Base-by-base conservation (phyloP, 2,888 invertebrate genomes). In the Lamellibrachia satsuma region DNA sequence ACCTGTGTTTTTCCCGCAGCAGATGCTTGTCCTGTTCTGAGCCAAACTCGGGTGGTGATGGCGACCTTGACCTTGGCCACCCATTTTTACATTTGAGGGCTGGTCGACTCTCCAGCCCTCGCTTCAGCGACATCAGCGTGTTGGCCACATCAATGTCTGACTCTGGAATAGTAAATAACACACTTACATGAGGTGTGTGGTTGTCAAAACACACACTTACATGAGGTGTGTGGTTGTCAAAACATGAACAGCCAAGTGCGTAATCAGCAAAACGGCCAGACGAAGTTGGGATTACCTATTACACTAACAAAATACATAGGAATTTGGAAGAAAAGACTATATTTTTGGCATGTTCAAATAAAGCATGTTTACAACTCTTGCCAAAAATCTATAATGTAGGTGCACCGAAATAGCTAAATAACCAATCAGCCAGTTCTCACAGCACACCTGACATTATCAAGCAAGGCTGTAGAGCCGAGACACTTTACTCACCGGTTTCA, bases 91-190 rank as follows among this genome's bases (percentile, higher is more conserved):
- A 93, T 39, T 91, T 55, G n/a, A 92, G 93, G n/a, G 93, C 93
- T 11, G 94, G 92, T 15, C 94, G 92, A 51, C 92, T 92, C 52
- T 92, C 91, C 52, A 92, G 92, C 1, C 93, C 93, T 55, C 93
- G 95, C 94, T 96, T 96, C 92, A 96, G 94, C 7, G 96, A 95
- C 57, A 96, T 96, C 51, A 96, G 94, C 3, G 96, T 96, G 92
- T 96, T 96, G 90, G 96, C 96, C 51, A 96, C 96, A 94, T 96
- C 96, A 94, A 96, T 96, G 94, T 96, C 96, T 11, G 75, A 92
- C 92, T 91, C 92, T 92, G 91, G 90, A 92, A 92, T 11, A 52
- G 55, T 52, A 39, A 92, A 92, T 52, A 92, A 92, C 75, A 75
- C 75, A 75, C n/a, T 75, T 75, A 75, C 75, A 22, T 75, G 4